Conservation (phyloP, 2,113 vertebrate species). For the Haemorhous mexicanus region DNA sequence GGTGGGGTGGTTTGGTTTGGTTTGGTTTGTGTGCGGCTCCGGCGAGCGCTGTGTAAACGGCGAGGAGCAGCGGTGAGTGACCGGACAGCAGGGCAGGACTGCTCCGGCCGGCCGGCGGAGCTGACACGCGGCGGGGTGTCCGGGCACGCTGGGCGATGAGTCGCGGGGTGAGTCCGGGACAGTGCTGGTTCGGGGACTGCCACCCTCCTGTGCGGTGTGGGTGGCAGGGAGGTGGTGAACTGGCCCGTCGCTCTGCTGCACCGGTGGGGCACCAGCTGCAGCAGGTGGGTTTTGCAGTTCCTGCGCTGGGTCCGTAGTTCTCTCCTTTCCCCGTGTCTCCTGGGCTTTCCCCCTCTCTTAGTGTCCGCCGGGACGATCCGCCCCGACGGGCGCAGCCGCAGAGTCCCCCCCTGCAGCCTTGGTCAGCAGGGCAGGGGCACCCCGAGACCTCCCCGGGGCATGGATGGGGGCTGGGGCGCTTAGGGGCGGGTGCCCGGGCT, state of each 20-base stretch:
- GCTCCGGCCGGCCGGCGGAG: not conserved
- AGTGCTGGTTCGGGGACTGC: not conserved
- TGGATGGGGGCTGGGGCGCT: not conserved
- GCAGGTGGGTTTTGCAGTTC: not conserved
- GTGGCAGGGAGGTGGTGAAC: not conserved
- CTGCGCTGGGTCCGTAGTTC: not conserved
- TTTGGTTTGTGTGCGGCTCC: not conserved
- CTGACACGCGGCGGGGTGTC: not conserved
- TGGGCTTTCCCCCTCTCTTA: no score
- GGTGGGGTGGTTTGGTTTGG: no score
- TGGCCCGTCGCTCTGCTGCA: not conserved
- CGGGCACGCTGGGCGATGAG: not conserved
- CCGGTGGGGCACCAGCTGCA: not conserved
- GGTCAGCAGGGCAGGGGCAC: not conserved
- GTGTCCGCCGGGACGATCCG: not conserved
- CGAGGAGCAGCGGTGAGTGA: not conserved
- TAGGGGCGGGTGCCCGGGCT: not conserved
- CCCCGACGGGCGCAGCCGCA: not conserved
- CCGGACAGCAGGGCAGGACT: not conserved
- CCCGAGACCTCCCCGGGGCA: no score
- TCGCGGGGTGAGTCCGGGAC: not conserved
- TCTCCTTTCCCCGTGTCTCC: not conserved
- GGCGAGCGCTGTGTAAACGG: rapidly evolving
- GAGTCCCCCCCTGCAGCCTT: not conserved
- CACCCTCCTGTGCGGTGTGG: not conserved